Evolutionary conservation across 2,797 vertebrate species (phyloP).

Genomic region (Pampus argenteus): DNA sequence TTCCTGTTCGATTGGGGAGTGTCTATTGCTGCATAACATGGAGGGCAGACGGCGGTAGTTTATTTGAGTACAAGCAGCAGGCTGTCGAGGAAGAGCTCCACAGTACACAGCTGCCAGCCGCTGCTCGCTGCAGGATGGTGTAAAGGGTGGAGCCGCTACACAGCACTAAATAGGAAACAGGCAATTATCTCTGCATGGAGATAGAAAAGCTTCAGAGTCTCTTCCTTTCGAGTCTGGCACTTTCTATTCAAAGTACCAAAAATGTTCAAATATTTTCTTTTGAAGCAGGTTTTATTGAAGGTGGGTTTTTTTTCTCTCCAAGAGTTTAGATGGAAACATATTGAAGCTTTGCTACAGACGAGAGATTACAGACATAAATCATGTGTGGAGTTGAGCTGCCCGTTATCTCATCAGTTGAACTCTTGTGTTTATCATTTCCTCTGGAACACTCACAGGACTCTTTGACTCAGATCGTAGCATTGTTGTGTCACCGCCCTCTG

Average conservation of each 20-base stretch:
- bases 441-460: not conserved
- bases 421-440: not conserved
- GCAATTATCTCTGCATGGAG: conserved; percentile 47
- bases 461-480: conserved; percentile 17
- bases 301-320: not conserved
- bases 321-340: not conserved
- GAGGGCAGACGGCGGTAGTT: conserved; percentile 16
- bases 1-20: conserved; percentile 51
- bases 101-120: conserved; percentile 4
- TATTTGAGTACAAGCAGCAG: conserved; percentile 10
- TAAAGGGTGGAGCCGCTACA: conserved; percentile 37
- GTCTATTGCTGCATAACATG: conserved; percentile 5
- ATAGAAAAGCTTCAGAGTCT: not conserved
- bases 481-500: conserved; percentile 13
- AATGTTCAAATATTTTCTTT: not conserved
- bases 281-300: not conserved
- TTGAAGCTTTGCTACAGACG: not conserved
- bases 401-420: conserved; percentile 16
- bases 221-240: conserved; percentile 1
- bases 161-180: conserved; percentile 50
- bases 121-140: conserved; percentile 15
- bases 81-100: no score
- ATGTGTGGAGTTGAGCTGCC: not conserved
- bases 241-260: not conserved
- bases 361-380: no score